Conservation (phyloP, 2,113 vertebrate species). For the Cisticola juncidis region DNA sequence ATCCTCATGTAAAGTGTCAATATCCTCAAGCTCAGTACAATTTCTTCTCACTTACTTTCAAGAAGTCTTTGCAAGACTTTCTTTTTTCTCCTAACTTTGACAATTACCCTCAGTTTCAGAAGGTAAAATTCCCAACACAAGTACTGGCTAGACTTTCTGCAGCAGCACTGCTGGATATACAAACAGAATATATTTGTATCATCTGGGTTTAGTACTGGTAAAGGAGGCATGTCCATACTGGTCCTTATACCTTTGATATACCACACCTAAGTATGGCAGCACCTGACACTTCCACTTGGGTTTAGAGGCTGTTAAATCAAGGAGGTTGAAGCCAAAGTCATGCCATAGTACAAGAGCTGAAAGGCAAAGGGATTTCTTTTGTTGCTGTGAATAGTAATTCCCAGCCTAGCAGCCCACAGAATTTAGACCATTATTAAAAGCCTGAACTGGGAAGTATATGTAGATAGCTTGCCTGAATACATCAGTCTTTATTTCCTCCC, state of each 20-base stretch:
- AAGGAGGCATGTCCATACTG: not conserved
- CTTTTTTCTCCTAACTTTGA: conserved; percentile 2
- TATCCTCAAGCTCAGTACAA: conserved; percentile 1
- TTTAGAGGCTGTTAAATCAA: not conserved
- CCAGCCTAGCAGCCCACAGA: not conserved
- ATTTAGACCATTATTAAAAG: not conserved
- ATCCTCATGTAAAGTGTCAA: not conserved
- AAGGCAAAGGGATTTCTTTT: not conserved
- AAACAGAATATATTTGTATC: not conserved
- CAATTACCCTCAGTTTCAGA: not conserved
- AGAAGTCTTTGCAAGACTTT: conserved; percentile 7
- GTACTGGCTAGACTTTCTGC: not conserved
- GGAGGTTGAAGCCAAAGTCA: not conserved
- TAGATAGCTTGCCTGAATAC: not conserved
- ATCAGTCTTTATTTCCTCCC: not conserved
- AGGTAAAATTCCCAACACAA: not conserved
- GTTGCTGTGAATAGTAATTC: not conserved
- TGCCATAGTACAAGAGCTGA: not conserved
- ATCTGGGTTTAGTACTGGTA: not conserved
- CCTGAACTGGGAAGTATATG: not conserved
- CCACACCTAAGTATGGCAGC: not conserved
- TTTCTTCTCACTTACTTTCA: not conserved
- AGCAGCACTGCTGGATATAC: conserved; percentile 43
- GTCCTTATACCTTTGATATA: not conserved
- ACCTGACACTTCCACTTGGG: not conserved